Percentiles rank a stretch among this genome's conserved stretches.
phyloP scores from a whole-genome alignment of 2,797 vertebrate genomes.

The Caiman crocodilus region DNA sequence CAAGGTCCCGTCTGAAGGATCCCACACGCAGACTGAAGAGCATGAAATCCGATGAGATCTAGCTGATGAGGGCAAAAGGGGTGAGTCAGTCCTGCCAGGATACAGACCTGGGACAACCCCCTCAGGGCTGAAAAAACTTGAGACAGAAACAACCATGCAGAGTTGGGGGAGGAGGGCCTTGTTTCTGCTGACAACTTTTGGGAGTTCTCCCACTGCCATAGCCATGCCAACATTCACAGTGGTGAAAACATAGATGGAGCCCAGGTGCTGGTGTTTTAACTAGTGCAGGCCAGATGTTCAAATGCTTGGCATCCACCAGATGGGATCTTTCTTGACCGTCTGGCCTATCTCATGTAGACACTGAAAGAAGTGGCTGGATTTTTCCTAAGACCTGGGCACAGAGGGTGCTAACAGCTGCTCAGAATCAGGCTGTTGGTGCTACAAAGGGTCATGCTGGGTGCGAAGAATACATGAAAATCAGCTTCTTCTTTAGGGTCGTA shows the following conservation, averaged over 20 bases:
- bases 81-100: neutral
- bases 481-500: neutral
- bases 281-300: neutral
- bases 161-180: neutral
- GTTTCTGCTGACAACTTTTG: too few species aligned
- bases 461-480: neutral
- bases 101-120: neutral
- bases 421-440: neutral
- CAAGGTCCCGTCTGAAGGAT: neutral
- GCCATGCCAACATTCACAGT: neutral
- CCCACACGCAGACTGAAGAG: neutral
- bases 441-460: neutral
- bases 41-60: neutral
- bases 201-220: too few species aligned
- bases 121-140: neutral
- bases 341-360: neutral
- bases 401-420: neutral
- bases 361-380: neutral
- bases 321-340: too few species aligned
- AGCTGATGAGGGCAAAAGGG: neutral
- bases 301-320: neutral
- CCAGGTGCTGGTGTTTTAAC: neutral
- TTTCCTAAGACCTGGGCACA: neutral
- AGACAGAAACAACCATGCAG: neutral
- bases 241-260: neutral